A percentile compares a stretch with the other conserved stretches of the same genome.
Conservation (phyloP, 2,113 vertebrate genomes). For the Zapornia atra region DNA sequence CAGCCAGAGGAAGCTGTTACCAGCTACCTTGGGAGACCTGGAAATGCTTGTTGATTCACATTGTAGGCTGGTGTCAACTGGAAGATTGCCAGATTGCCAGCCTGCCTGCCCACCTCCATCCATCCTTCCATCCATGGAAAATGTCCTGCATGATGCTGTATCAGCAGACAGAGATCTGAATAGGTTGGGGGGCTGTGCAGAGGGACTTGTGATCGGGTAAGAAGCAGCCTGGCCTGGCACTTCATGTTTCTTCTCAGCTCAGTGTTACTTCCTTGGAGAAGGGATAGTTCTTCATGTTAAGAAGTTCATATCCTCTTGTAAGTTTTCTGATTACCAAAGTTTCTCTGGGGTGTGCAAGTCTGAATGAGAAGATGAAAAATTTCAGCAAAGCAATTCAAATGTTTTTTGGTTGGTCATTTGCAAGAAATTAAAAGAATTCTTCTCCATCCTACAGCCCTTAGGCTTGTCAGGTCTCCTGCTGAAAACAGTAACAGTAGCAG, state of each 20-base stretch:
- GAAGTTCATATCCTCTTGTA: neutral
- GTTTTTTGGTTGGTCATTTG: neutral
- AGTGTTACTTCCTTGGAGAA: neutral
- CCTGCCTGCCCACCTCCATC: too few species aligned
- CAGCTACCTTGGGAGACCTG: neutral
- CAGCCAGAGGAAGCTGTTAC: neutral
- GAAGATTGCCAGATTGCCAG: neutral
- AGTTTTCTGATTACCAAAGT: neutral
- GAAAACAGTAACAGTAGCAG: neutral
- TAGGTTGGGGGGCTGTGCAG: fast-evolving
- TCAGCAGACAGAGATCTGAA: fast-evolving
- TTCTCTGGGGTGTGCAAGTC: neutral
- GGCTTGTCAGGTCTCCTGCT: neutral
- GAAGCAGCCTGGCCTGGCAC: too few species aligned
- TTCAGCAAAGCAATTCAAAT: neutral
- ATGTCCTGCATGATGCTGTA: fast-evolving
- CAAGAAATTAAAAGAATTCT: neutral
- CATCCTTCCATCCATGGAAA: fast-evolving
- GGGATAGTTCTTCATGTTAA: neutral
- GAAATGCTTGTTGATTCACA: neutral
- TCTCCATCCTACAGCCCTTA: neutral
- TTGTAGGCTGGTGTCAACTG: neutral
- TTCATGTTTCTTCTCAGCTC: neutral
- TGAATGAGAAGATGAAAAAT: neutral
- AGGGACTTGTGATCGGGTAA: neutral